Percentiles rank a stretch among this genome's conserved stretches.
Conservation (phyloP, 2,888 invertebrate genomes). For the Phyllotreta striolata region DNA sequence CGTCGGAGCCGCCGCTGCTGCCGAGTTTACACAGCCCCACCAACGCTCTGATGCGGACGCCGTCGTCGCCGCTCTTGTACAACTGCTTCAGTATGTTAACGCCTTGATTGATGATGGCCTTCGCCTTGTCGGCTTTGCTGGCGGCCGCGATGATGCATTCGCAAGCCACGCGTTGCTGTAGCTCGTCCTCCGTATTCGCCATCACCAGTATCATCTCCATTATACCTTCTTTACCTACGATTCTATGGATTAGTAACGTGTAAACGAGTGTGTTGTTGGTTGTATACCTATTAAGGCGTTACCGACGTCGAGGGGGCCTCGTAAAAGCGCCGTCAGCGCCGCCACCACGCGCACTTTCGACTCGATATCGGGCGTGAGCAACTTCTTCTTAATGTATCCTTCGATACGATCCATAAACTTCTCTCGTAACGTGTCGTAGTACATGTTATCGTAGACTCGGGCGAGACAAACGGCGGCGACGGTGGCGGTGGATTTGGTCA, state of each 20-base stretch:
- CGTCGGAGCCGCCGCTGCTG: constrained; percentile 92
- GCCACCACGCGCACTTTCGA: constrained; percentile 67
- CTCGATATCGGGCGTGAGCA: constrained; percentile 86
- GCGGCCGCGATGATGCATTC: constrained; percentile 97
- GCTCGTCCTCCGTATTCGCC: constrained; percentile 90
- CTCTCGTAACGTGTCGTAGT: constrained; percentile 83
- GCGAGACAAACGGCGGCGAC: constrained; percentile 91
- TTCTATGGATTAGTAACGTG: too few species aligned
- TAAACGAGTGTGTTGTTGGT: too few species aligned
- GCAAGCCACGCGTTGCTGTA: constrained; percentile 92
- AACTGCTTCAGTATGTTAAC: constrained; percentile 88
- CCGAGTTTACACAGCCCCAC: constrained; percentile 97
- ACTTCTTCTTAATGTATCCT: constrained; percentile 85
- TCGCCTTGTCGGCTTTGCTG: constrained; percentile 96
- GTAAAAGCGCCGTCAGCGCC: constrained; percentile 57
- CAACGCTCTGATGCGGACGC: constrained; percentile 82
- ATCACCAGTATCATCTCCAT: constrained; percentile 96
- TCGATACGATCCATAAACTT: constrained; percentile 81
- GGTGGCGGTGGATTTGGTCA: constrained; percentile 87
- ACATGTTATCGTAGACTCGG: constrained; percentile 94
- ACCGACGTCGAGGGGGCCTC: constrained; percentile 86
- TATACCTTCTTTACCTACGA: constrained; percentile 71
- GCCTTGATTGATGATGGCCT: constrained; percentile 87
- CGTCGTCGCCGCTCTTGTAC: constrained; percentile 89
- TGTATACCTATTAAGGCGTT: constrained; percentile 92